Evolutionary conservation across 2,797 vertebrate genomes (phyloP), one percentile per base, ranked within the genome.

Genomic region (Onychomys torridus): DNA sequence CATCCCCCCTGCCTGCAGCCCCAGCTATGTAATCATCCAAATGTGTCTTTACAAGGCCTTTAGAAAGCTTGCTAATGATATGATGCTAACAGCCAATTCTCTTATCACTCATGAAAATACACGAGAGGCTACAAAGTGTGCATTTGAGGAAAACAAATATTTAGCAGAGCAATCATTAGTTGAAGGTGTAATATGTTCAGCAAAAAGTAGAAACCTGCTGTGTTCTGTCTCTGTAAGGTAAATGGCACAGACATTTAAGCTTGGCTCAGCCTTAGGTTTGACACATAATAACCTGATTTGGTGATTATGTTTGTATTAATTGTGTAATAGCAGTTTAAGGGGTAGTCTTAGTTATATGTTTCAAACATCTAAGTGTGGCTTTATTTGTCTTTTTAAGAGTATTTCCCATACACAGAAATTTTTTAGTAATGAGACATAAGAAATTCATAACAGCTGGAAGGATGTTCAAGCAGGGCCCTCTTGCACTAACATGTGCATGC

Each of bases 81-180:
- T 46, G 43, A 81, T 34, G 9, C 19, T 37, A 55, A 78, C 13
- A 34, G 82, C 16, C 55, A 76, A 67, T 90, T 95, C 17, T 90
- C 46, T 16, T 59, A 69, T n/a, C 52, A 63, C 27, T 90, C 37
- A 57, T 52, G 19, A 67, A 86, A 90, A 29, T 76, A 79, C 86
- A 49, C 29, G 16, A 92, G n/a, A 94, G 5, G 83, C 23, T 71
- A 43, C 8, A 78, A 87, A 92, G 63, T 13, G 52, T 49, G 0
- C 71, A 78, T 82, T 92, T 52, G 49, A 27, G 25, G 27, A 83
- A 96, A 90, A 94, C 85, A 82, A 40, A 67, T 43, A 61, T 61
- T 83, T 87, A 27, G 23, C 91, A 79, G 7, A 52, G 8, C 14
- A 92, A 27, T 61, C 16, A 40, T 29, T 78, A 43, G 19, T 57